Conservation (phyloP, 2,797 vertebrate species). For the Heterohyrax brucei region DNA sequence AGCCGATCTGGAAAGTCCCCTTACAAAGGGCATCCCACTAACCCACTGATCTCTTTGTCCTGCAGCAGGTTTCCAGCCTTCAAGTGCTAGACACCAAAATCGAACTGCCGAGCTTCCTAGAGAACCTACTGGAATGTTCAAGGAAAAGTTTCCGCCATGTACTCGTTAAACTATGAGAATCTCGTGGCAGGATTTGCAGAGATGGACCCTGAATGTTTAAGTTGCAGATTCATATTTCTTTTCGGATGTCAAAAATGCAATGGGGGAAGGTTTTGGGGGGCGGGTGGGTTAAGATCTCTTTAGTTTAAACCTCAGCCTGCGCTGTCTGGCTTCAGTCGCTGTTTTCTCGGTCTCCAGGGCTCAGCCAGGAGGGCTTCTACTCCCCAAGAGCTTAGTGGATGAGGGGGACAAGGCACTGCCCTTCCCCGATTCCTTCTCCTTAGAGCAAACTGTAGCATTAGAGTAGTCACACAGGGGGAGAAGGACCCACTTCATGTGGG, state of each 20-base stretch:
- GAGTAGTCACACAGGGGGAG: not conserved
- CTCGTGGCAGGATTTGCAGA: not conserved
- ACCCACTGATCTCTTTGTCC: not conserved
- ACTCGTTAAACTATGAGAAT: not conserved
- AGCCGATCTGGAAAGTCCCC: constrained; percentile 30
- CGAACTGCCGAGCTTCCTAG: constrained; percentile 69
- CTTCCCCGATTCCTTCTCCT: not conserved
- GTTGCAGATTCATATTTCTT: not conserved
- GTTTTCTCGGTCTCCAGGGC: not conserved
- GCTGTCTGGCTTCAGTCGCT: not conserved
- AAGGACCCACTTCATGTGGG: not conserved
- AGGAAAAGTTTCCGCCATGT: fast-evolving
- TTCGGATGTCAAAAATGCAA: not conserved
- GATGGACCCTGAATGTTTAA: not conserved
- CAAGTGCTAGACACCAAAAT: constrained; percentile 77
- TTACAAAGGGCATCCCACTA: not conserved
- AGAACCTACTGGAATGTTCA: constrained; percentile 11
- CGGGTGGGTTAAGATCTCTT: not conserved
- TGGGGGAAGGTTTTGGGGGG: not conserved
- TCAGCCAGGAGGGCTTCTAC: not conserved
- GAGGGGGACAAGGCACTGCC: not conserved
- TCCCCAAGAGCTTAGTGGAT: not conserved
- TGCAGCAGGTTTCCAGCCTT: not conserved
- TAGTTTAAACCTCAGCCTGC: constrained; percentile 43
- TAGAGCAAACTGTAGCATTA: not conserved